Conservation (phyloP, 2,113 vertebrate genomes). For the Nerophis ophidion region DNA sequence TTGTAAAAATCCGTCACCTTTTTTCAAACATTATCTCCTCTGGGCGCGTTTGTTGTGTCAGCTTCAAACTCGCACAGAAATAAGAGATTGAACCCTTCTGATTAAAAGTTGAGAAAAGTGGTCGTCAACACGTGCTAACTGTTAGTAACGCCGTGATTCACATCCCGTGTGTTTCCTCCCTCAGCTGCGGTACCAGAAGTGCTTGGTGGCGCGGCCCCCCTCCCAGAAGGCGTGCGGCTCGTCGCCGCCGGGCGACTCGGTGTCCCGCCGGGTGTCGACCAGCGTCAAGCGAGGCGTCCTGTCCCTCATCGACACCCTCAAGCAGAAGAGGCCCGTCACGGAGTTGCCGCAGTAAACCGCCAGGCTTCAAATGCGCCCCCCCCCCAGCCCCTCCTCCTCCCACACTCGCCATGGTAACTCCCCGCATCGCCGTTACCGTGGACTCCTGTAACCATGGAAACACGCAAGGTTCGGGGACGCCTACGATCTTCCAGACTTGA, state of each 20-base stretch:
- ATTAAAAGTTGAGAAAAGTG: no score
- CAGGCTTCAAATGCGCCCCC: neutral
- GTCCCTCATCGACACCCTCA: slow-evolving; percentile 98
- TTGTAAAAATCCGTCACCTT: no score
- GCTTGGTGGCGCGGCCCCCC: slow-evolving; percentile 90
- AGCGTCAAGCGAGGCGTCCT: slow-evolving; percentile 92
- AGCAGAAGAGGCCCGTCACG: slow-evolving; percentile 89
- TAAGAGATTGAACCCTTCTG: no score
- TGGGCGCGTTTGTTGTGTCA: no score
- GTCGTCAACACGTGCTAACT: no score
- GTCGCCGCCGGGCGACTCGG: slow-evolving; percentile 84
- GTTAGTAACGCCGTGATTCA: neutral
- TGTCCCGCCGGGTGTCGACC: slow-evolving; percentile 91
- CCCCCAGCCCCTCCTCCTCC: slow-evolving; percentile 12
- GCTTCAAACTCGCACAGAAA: no score
- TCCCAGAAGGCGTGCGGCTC: slow-evolving; percentile 86
- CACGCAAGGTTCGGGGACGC: slow-evolving; percentile 16
- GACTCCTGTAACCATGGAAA: slow-evolving; percentile 42
- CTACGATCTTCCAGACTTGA: slow-evolving; percentile 15
- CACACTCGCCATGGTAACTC: slow-evolving; percentile 49
- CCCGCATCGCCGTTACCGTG: slow-evolving; percentile 25
- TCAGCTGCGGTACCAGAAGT: slow-evolving; percentile 96
- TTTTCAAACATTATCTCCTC: no score
- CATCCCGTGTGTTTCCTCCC: neutral
- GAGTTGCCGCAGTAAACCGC: slow-evolving; percentile 80